Conservation (phyloP, 2,113 vertebrate species). For the Phalacrocorax pelagicus region DNA sequence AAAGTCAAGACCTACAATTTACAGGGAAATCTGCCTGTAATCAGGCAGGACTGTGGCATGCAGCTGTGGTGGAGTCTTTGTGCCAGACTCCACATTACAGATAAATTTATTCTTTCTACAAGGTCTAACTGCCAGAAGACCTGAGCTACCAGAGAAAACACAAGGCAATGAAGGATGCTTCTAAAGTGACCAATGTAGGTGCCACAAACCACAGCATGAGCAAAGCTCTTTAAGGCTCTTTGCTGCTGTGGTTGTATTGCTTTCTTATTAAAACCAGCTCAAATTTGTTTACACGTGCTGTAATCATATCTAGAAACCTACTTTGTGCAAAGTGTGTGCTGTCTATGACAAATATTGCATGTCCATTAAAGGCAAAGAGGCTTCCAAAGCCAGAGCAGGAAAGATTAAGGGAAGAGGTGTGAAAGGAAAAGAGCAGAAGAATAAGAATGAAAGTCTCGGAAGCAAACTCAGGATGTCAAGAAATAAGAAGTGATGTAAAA, state of each 20-base stretch:
- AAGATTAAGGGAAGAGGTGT: constrained; percentile 12
- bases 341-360: neutral
- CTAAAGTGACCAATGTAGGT: neutral
- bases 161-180: neutral
- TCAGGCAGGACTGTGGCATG: neutral
- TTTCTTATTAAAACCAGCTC: constrained; percentile 14
- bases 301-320: neutral
- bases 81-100: neutral
- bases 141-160: neutral
- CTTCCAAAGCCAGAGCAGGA: neutral
- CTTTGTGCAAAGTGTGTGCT: neutral
- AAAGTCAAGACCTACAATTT: neutral
- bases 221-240: neutral
- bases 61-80: neutral
- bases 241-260: neutral
- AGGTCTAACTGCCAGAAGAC: neutral
- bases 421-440: constrained; percentile 8
- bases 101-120: neutral
- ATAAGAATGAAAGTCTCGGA: neutral
- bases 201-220: neutral
- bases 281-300: neutral
- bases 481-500: constrained; percentile 51
- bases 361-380: neutral
- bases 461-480: neutral
- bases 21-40: neutral